Percentiles rank a stretch among this genome's conserved stretches.
Evolutionary conservation across 2,888 invertebrate species (phyloP).

Genomic region (Melieria omissa): DNA sequence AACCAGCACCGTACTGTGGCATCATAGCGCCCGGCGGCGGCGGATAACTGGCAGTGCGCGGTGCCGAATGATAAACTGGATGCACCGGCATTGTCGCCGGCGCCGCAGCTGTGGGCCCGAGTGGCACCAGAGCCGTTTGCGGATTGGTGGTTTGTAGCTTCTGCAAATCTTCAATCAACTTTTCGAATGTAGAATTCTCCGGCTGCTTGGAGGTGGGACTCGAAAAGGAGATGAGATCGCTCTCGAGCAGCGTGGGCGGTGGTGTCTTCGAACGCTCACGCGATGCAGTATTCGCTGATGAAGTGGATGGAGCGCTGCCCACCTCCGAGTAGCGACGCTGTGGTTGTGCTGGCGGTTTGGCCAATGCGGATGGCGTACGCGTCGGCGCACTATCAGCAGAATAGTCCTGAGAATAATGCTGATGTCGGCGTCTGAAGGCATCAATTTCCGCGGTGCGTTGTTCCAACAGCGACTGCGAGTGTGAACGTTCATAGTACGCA

Average conservation of each 20-base stretch:
- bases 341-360: slow-evolving; percentile 31
- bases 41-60: slow-evolving; percentile 42
- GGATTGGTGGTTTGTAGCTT: slow-evolving; percentile 58
- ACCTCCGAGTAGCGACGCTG: slow-evolving; percentile 58
- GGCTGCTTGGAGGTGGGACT: slow-evolving; percentile 71
- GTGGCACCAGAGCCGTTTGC: slow-evolving; percentile 53
- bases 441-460: slow-evolving; percentile 13
- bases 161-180: slow-evolving; percentile 72
- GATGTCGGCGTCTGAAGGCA: neutral
- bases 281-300: slow-evolving; percentile 28
- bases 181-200: slow-evolving; percentile 71
- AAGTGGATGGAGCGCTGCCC: slow-evolving; percentile 34
- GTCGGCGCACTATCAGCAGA: slow-evolving; percentile 9
- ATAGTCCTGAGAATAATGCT: slow-evolving; percentile 35
- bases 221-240: slow-evolving; percentile 78
- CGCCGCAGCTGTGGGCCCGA: slow-evolving; percentile 53
- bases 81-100: slow-evolving; percentile 39
- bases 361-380: slow-evolving; percentile 4
- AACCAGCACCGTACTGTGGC: slow-evolving; percentile 1
- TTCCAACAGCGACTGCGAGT: slow-evolving; percentile 17
- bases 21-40: slow-evolving; percentile 37
- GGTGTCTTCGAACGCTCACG: slow-evolving; percentile 56
- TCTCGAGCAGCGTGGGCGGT: slow-evolving; percentile 56
- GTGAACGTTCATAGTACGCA: slow-evolving; percentile 39
- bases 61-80: slow-evolving; percentile 28